phyloP scores from a whole-genome alignment of 2,797 vertebrate genomes.

The Oceanodroma leucorhoa region DNA sequence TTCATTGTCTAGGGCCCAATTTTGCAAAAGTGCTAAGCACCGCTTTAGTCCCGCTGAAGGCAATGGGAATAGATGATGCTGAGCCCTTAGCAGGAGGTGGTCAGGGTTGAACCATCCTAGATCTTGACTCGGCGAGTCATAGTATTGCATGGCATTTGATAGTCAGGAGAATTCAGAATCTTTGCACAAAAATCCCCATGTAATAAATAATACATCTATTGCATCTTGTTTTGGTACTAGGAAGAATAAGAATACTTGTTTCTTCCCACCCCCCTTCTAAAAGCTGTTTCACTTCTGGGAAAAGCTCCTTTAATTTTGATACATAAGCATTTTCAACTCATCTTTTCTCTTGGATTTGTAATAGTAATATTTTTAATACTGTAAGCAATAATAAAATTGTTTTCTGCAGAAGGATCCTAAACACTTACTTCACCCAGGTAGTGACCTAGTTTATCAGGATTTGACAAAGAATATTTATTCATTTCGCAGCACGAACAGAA shows the following conservation, averaged over 20 bases:
- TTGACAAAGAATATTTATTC: background rate
- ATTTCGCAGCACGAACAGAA: background rate
- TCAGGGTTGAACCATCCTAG: background rate
- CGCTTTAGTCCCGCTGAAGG: fast-evolving
- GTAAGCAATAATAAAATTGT: background rate
- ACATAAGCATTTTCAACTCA: background rate
- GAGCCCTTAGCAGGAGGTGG: background rate
- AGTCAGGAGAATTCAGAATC: background rate
- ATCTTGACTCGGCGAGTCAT: background rate
- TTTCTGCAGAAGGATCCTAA: background rate
- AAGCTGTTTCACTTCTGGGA: background rate
- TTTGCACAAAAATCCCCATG: background rate
- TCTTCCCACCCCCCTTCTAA: background rate
- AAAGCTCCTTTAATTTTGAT: background rate
- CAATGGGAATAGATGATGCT: background rate
- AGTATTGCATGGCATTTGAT: background rate
- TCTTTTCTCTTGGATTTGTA: constrained; percentile 2
- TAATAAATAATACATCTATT: constrained; percentile 1
- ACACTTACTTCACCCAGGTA: background rate
- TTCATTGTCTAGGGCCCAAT: constrained; percentile 24
- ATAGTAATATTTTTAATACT: background rate
- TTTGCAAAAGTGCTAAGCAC: constrained; percentile 18
- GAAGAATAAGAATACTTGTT: background rate
- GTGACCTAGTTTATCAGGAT: background rate
- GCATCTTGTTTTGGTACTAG: background rate